phyloP scores from a whole-genome alignment of 2,888 invertebrate species.

The Lepidonotus clava region DNA sequence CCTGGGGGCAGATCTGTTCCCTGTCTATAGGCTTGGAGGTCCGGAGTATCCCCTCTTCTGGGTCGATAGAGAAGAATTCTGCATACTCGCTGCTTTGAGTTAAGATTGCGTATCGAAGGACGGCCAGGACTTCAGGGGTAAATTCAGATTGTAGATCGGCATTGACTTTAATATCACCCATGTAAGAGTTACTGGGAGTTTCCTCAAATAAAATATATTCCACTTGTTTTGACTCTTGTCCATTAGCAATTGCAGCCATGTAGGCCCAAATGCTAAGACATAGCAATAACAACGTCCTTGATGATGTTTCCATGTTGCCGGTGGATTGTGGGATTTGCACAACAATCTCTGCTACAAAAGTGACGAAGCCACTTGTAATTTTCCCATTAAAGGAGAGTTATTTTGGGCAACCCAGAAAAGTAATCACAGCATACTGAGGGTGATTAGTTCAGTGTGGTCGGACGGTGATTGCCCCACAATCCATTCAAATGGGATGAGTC shows the following conservation, averaged over 20 bases:
- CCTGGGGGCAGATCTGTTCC: constrained; percentile 5
- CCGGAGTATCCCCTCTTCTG: background rate
- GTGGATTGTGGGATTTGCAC: too few species aligned
- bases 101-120: background rate
- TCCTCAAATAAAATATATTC: constrained; percentile 34
- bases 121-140: background rate
- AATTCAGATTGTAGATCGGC: background rate
- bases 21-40: constrained; percentile 30
- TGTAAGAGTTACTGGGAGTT: constrained; percentile 34
- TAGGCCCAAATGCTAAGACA: background rate
- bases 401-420: too few species aligned
- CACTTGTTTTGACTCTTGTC: constrained; percentile 30
- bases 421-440: too few species aligned
- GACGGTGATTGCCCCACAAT: too few species aligned
- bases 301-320: too few species aligned
- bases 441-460: too few species aligned
- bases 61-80: constrained; percentile 12
- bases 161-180: constrained; percentile 22
- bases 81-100: constrained; percentile 29
- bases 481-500: too few species aligned
- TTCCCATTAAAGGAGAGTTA: too few species aligned
- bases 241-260: background rate
- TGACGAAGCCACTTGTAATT: too few species aligned
- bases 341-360: too few species aligned
- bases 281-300: background rate